These are phyloP conservation scores for Antennarius maculatus DNA, from an alignment of 2,797 vertebrate genomes.

Conservation along the genomic window DNA sequence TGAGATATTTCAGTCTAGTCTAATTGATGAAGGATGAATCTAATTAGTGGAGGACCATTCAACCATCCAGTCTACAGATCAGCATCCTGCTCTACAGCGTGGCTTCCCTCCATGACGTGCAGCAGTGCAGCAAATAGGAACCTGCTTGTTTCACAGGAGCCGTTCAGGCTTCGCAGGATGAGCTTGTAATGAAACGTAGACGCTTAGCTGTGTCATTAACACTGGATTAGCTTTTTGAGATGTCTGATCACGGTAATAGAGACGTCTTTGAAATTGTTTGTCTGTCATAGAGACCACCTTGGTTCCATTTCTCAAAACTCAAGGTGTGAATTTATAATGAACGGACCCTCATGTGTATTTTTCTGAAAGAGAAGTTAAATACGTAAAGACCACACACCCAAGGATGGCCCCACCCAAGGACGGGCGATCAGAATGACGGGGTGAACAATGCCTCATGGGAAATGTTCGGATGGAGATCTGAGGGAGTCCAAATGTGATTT, in stretches of 20 bases:
- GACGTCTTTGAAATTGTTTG: background rate
- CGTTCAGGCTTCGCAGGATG: background rate
- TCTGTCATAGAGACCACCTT: constrained; percentile 3
- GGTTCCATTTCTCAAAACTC: background rate
- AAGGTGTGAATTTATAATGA: background rate
- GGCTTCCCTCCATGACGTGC: too few species aligned
- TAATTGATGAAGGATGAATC: too few species aligned
- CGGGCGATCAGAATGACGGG: background rate
- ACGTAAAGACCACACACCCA: background rate
- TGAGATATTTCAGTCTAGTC: background rate
- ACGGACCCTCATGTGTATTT: background rate
- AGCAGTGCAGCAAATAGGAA: too few species aligned
- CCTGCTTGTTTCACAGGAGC: background rate
- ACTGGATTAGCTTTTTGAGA: constrained; percentile 9
- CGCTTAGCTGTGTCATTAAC: constrained; percentile 4
- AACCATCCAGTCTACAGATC: too few species aligned
- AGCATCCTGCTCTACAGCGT: too few species aligned
- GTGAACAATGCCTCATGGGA: constrained; percentile 7
- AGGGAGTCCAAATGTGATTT: constrained; percentile 11
- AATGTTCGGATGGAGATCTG: constrained; percentile 3
- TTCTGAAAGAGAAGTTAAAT: background rate
- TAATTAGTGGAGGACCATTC: too few species aligned
- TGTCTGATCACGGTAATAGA: constrained; percentile 22
- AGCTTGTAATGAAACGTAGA: constrained; percentile 33
- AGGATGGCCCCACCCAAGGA: background rate